Percentiles rank a stretch among this genome's conserved stretches.
phyloP scores from a whole-genome alignment of 2,888 invertebrate genomes.

The Drosophila falleni region DNA sequence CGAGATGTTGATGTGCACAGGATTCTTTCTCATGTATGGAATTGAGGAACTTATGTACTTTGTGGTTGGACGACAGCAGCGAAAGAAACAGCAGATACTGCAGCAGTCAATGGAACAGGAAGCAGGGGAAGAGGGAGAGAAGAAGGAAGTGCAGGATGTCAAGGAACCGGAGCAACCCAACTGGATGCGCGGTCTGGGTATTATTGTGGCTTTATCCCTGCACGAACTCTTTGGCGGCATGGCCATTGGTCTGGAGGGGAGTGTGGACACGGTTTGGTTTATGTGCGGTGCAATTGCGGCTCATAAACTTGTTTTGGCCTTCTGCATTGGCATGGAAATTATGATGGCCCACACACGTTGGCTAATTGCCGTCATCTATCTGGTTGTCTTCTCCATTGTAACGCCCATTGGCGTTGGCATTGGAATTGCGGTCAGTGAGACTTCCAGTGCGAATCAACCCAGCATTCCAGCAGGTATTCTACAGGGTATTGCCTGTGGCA shows the following conservation, averaged over 20 bases:
- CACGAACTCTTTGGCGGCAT: constrained; percentile 95
- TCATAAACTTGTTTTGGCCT: constrained; percentile 94
- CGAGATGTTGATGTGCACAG: constrained; percentile 90
- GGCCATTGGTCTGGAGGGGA: constrained; percentile 92
- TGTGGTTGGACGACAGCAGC: constrained; percentile 87
- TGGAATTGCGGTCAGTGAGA: constrained; percentile 90
- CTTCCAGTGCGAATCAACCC: constrained; percentile 87
- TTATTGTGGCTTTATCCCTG: constrained; percentile 93
- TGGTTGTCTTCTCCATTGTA: constrained; percentile 92
- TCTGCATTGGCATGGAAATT: constrained; percentile 94
- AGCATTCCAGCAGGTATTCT: constrained; percentile 88
- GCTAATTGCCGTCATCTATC: constrained; percentile 88
- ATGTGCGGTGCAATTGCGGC: constrained; percentile 94
- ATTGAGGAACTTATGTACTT: constrained; percentile 92
- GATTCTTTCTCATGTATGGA: constrained; percentile 91
- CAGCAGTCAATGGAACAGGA: constrained; percentile 1
- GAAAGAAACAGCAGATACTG: constrained; percentile 36
- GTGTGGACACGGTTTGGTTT: constrained; percentile 89
- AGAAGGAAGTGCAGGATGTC: background rate
- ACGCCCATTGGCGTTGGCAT: constrained; percentile 90
- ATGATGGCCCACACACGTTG: constrained; percentile 90
- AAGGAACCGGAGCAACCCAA: constrained; percentile 72
- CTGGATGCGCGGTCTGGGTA: constrained; percentile 90
- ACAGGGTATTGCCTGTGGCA: constrained; percentile 94
- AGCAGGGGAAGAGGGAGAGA: background rate